Percentiles rank a stretch among this genome's conserved stretches.
Conservation (phyloP, 2,888 invertebrate species). For the Ormyrus rosae region DNA sequence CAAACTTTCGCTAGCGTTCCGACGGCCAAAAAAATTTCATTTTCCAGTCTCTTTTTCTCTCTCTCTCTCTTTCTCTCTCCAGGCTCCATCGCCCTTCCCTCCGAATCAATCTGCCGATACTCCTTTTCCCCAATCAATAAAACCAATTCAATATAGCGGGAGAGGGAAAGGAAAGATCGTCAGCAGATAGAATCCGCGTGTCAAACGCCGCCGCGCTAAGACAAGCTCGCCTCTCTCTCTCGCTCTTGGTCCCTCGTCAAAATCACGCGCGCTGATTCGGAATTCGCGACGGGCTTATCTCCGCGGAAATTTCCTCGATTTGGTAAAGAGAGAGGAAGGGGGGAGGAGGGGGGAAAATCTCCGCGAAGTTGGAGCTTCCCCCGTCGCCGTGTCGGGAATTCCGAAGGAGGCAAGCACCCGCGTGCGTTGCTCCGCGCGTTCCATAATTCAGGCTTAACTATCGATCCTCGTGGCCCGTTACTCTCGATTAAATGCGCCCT, state of each 20-base stretch:
- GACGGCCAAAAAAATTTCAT: too few species aligned
- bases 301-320: slow-evolving; percentile 47
- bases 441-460: slow-evolving; percentile 65
- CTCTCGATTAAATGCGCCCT: slow-evolving; percentile 60
- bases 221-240: not conserved
- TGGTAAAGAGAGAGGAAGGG: not conserved
- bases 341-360: not conserved
- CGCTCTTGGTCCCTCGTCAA: not conserved
- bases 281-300: slow-evolving; percentile 48
- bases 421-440: slow-evolving; percentile 55
- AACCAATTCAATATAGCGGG: slow-evolving; percentile 4
- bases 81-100: too few species aligned
- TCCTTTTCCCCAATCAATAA: slow-evolving; percentile 1
- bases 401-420: slow-evolving; percentile 12
- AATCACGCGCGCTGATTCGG: slow-evolving; percentile 34
- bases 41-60: too few species aligned
- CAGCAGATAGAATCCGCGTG: not conserved
- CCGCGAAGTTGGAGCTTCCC: slow-evolving; percentile 16
- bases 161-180: too few species aligned
- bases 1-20: not conserved
- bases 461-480: slow-evolving; percentile 56
- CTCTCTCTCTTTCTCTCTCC: too few species aligned
- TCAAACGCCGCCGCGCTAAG: not conserved
- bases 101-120: too few species aligned
- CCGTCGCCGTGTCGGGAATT: slow-evolving; percentile 39